Conservation (phyloP, 2,888 invertebrate genomes). For the Bimastos eiseni region DNA sequence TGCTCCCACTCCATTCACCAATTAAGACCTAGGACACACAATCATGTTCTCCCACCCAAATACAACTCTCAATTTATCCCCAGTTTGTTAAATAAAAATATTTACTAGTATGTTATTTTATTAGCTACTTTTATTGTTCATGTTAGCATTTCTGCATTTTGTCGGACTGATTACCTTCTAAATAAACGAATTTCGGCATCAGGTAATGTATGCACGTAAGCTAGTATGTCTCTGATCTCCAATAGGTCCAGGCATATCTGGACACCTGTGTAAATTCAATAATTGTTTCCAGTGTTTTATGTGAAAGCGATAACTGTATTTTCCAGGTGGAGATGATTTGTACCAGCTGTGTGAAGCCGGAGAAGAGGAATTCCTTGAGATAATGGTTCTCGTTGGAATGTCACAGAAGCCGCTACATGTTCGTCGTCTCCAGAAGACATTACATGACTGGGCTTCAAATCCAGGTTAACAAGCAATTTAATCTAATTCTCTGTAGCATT, state of each 20-base stretch:
- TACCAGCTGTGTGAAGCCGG: constrained; percentile 97
- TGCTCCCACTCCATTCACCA: too few relatives aligned
- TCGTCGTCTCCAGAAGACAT: constrained; percentile 88
- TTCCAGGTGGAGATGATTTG: constrained; percentile 91
- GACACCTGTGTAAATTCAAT: background rate
- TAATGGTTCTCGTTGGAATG: constrained; percentile 99
- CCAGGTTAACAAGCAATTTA: constrained; percentile 65
- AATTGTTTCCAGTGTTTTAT: background rate
- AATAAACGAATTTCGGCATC: background rate
- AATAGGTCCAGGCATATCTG: background rate
- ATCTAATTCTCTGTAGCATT: background rate
- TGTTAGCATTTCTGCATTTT: too few relatives aligned
- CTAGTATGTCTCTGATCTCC: too few relatives aligned
- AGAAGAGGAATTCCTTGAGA: constrained; percentile 96
- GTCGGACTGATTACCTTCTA: too few relatives aligned
- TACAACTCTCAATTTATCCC: too few relatives aligned
- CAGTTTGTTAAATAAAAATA: too few relatives aligned
- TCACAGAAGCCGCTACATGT: constrained; percentile 97
- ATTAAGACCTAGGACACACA: too few relatives aligned
- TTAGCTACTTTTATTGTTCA: too few relatives aligned
- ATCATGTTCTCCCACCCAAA: too few relatives aligned
- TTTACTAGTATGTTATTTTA: too few relatives aligned
- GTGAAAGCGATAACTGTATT: background rate
- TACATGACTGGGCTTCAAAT: constrained; percentile 94
- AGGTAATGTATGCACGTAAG: background rate